A percentile compares a stretch with the other conserved stretches of the same genome.
Conservation (phyloP, 2,113 vertebrate genomes). For the Alaudala cheleensis region DNA sequence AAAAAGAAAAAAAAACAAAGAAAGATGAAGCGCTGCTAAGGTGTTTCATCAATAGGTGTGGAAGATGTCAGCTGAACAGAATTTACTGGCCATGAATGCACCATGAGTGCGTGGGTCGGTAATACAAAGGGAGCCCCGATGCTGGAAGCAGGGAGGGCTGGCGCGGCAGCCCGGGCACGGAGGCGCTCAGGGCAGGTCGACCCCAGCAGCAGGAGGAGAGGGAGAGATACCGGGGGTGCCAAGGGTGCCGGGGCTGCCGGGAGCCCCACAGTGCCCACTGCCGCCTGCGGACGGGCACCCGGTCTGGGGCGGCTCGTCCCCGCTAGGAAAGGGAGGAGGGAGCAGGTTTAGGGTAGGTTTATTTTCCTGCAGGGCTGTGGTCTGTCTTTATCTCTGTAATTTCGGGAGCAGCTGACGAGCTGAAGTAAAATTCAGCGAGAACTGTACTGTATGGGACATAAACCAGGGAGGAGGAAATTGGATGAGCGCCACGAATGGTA, state of each 20-base stretch:
- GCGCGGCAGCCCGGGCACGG: neutral
- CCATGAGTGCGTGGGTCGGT: neutral
- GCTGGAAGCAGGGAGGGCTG: neutral
- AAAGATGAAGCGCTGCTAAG: neutral
- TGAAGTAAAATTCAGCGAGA: neutral
- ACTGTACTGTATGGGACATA: rapidly evolving
- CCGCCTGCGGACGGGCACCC: neutral
- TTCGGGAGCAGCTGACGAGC: neutral
- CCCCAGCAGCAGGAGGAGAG: neutral
- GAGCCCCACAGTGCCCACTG: neutral
- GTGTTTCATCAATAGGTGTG: neutral
- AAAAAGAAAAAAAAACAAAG: neutral
- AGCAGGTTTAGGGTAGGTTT: neutral
- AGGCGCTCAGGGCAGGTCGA: neutral
- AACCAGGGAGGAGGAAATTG: neutral
- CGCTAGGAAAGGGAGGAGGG: rapidly evolving
- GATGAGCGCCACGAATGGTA: neutral
- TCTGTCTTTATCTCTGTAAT: neutral
- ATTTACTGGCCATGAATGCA: no score
- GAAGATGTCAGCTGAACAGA: neutral
- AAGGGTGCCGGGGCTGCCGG: neutral
- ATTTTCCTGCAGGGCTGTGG: neutral
- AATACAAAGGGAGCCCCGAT: rapidly evolving
- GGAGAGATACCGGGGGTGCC: no score
- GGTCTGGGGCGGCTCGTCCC: neutral